Conservation (phyloP, 2,797 vertebrate species). For the Platyrinchus mystaceus region DNA sequence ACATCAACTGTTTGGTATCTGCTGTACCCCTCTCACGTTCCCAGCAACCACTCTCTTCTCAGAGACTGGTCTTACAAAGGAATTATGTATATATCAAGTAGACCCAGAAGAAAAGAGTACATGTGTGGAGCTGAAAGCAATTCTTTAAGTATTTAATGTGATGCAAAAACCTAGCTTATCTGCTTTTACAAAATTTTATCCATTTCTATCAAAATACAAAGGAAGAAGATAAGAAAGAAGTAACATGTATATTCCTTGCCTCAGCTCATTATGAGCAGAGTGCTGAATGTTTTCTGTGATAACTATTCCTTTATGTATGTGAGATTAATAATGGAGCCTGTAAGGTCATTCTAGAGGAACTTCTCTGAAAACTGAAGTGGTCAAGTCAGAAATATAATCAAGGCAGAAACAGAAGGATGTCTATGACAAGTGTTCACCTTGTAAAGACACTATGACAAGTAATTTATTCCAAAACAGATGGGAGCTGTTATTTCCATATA, state of each 20-base stretch:
- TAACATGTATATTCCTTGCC: neutral
- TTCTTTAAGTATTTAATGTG: neutral
- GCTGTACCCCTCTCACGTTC: neutral
- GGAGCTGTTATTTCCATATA: conserved; percentile 63
- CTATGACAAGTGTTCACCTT: conserved; percentile 64
- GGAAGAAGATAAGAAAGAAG: neutral
- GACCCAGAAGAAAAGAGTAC: neutral
- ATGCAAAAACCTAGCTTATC: neutral
- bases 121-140: neutral
- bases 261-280: neutral
- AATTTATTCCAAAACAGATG: conserved; percentile 72
- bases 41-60: neutral
- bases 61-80: neutral
- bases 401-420: conserved; percentile 64
- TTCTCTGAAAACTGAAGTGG: conserved; percentile 45
- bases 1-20: neutral
- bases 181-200: neutral
- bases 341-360: conserved; percentile 48
- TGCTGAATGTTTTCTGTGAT: neutral
- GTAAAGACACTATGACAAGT: conserved; percentile 58
- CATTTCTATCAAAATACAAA: neutral
- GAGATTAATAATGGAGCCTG: conserved; percentile 30
- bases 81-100: neutral
- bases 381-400: conserved; percentile 60
- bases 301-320: conserved; percentile 14